These are phyloP conservation scores for Volucella inanis DNA, from an alignment of 2,888 invertebrate genomes.

Conservation along the genomic window DNA sequence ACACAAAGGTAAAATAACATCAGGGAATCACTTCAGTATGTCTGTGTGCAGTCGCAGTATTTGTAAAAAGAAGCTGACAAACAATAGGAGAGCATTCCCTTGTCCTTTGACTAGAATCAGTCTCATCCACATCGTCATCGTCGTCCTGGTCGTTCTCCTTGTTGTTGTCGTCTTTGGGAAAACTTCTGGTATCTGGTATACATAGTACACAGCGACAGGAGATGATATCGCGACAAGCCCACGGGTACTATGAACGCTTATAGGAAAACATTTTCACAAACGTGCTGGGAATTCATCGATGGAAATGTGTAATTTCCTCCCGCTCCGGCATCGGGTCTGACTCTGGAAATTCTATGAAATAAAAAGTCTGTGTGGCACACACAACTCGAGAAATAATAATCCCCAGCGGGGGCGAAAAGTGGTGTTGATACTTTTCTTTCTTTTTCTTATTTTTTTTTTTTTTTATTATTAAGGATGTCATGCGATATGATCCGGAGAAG, in stretches of 20 bases:
- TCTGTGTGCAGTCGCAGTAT: not conserved
- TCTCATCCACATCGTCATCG: conserved; percentile 24
- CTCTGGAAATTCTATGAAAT: conserved; percentile 45
- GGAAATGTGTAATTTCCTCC: conserved; percentile 65
- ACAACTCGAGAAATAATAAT: conserved; percentile 67
- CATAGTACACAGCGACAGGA: not conserved
- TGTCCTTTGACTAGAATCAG: conserved; percentile 31
- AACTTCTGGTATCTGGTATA: conserved; percentile 16
- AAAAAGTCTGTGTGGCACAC: conserved; percentile 52
- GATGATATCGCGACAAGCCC: conserved; percentile 70
- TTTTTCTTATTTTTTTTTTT: no score
- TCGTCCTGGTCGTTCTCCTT: conserved; percentile 3
- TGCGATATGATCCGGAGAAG: conserved; percentile 18
- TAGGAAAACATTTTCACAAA: conserved; percentile 71
- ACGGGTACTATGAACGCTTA: conserved; percentile 72
- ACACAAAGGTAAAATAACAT: conserved; percentile 72
- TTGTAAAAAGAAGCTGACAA: conserved; percentile 56
- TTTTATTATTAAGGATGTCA: not conserved
- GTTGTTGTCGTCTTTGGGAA: conserved; percentile 29
- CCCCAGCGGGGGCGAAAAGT: conserved; percentile 46
- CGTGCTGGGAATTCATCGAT: conserved; percentile 74
- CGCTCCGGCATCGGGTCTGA: conserved; percentile 3
- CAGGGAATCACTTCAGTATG: conserved; percentile 56
- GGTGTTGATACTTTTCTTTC: conserved; percentile 25
- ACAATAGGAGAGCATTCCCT: conserved; percentile 44